Base-by-base conservation (phyloP, 2,113 vertebrate genomes). In the Furnarius figulus region DNA sequence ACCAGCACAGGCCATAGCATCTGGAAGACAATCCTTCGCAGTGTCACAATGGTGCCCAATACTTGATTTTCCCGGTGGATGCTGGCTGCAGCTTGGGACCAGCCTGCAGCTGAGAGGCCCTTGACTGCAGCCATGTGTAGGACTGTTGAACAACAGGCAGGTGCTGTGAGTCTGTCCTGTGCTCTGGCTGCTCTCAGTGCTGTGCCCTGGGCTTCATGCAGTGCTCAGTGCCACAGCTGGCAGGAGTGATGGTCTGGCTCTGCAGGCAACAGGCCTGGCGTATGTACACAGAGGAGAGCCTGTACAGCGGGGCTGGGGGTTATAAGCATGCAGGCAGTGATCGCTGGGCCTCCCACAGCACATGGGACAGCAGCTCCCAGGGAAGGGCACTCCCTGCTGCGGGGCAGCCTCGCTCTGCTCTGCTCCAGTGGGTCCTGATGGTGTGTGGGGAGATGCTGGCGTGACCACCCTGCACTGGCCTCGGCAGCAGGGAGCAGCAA, bases 371-470 rank as follows among this genome's bases (percentile, higher is more conserved):
- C 77, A 87, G 89, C 67, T 92, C 50, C 63, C 10, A 52, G 46
- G 76, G n/a, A 24, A 20, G 0, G 12, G 58, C 79, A 12, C 28
- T 66, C 0, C 50, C 50, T 31, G 73, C 70, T 40, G 70, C 0
- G 0, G 3, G 53, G 80, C 58, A 76, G 63, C 72, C 22, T 0
- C 2, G 20, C 9, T n/a, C 79, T 46, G 65, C 37, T 35, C 61
- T 10, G 62, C 58, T 88, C 49, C 76, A 0, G 0, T 22, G 31
- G 72, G 16, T 31, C 0, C 0, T 9, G 16, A n/a, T 27, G 19
- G 44, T 25, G 50, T 21, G 39, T 0, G 0, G 42, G 59, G 20
- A 0, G 6, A 39, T 0, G 0, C n/a, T 28, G 37, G 59, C 39
- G 31, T 5, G 17, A 71, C 35, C 39, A 7, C 23, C 46, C 28